Evolutionary conservation across 2,888 invertebrate genomes (phyloP), one percentile per base, ranked within the genome.

Genomic region (Nomada fucata): DNA sequence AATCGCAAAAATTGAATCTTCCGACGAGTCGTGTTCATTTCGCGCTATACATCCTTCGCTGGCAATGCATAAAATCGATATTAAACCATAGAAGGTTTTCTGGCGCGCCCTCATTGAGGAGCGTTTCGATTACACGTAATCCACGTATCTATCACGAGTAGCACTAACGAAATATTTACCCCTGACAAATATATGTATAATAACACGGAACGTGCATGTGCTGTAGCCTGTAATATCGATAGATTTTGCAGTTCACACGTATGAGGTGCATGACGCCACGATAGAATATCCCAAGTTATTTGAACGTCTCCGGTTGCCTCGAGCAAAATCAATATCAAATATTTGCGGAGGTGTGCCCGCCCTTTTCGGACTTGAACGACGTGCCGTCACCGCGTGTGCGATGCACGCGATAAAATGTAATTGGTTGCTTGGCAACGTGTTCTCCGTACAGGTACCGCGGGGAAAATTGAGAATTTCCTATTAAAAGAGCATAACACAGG

Each of bases 271-370:
- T 26, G 42, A 15, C 13, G 67, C 50, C 55, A n/a, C 55, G 60
- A 65, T 71, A 71, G 71, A 80, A 75, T 80, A 71, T 80, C 75
- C 80, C 44, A 80, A 82, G 75, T 76, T 80, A 80, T 80, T 80
- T 76, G 80, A 80, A 76, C 80, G 68, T 65, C 69, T 74, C 69
- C 44, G 60, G 59, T 69, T 79, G 63, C 71, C 73, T 47, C 52
- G 55, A 52, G 71, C 70, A 74, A 73, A 77, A 81, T 82, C 76
- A 65, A 81, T 81, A 83, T 83, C 81, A 83, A 83, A 83, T 81
- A 83, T 83, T 83, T 83, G 76, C 20, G 20, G 20, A 65, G 47
- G 7, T 68, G 53, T 50, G 61, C 36, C 63, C 57, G 59, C 42
- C 50, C 70, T 70, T 76, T 60, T 73, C 52, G 26, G 42, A 29